Evolutionary conservation across 2,797 vertebrate genomes (phyloP).

Genomic region (Lepilemur ruficaudatus): DNA sequence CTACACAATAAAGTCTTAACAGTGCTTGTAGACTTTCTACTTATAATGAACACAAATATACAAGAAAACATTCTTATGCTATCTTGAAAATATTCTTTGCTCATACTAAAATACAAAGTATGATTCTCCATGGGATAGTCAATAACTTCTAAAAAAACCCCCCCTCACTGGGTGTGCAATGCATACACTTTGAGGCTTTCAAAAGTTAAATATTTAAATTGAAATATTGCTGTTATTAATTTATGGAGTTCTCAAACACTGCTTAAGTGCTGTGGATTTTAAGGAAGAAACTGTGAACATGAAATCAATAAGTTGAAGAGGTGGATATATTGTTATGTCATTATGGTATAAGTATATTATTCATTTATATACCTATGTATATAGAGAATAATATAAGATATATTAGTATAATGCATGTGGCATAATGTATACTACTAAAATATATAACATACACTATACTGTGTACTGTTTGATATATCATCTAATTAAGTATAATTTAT

Average conservation of each 20-base stretch:
- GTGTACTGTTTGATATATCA: neutral
- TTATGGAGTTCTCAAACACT: neutral
- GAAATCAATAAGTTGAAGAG: neutral
- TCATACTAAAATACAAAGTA: conserved; percentile 66
- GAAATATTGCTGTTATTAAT: neutral
- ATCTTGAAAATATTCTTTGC: conserved; percentile 67
- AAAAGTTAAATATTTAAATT: conserved; percentile 26
- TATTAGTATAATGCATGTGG: neutral
- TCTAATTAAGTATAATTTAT: neutral
- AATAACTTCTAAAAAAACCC: neutral
- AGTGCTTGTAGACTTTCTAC: conserved; percentile 62
- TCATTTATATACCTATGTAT: neutral
- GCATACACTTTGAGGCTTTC: neutral
- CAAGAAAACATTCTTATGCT: conserved; percentile 49
- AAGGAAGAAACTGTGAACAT: conserved; percentile 3
- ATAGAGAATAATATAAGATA: neutral
- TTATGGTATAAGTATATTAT: neutral
- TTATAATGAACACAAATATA: conserved; percentile 79
- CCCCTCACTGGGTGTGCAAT: neutral
- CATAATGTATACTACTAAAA: neutral
- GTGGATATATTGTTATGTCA: neutral
- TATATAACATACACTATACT: neutral
- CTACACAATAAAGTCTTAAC: conserved; percentile 77
- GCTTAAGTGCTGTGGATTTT: conserved; percentile 25
- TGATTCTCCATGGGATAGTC: conserved; percentile 23